phyloP scores from a whole-genome alignment of 2,113 vertebrate genomes.

The Chamaea fasciata region DNA sequence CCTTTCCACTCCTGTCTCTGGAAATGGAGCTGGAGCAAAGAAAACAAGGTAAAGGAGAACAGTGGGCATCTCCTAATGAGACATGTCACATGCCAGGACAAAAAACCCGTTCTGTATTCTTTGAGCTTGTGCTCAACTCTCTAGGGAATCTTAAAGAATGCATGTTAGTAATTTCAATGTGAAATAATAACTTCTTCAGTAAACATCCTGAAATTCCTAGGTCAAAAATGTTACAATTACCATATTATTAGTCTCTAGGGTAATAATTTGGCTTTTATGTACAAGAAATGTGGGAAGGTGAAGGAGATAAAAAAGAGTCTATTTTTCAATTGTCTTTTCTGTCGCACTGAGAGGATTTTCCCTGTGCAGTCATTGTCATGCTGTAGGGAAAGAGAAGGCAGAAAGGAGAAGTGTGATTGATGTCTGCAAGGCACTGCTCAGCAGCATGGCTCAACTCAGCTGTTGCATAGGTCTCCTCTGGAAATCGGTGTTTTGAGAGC shows the following conservation, averaged over 20 bases:
- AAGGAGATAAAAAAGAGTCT: neutral
- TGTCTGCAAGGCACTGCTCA: neutral
- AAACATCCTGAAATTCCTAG: constrained; percentile 31
- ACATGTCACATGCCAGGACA: neutral
- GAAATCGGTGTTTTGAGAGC: neutral
- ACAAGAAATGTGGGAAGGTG: neutral
- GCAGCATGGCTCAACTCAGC: neutral
- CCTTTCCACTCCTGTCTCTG: constrained; percentile 22
- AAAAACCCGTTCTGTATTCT: constrained; percentile 20
- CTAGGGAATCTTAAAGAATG: constrained; percentile 4
- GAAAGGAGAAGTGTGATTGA: neutral
- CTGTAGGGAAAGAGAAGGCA: neutral
- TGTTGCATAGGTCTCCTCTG: neutral
- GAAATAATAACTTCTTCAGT: constrained; percentile 53
- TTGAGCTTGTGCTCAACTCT: neutral
- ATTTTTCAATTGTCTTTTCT: neutral
- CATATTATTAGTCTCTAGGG: constrained; percentile 28
- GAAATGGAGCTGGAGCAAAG: neutral
- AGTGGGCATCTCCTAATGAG: neutral
- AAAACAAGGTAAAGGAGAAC: constrained; percentile 2
- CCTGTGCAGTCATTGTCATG: neutral
- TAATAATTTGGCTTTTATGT: constrained; percentile 26
- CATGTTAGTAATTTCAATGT: constrained; percentile 31
- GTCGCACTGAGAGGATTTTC: neutral
- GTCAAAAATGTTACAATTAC: constrained; percentile 5